These are phyloP conservation scores for Maccullochella peelii DNA, from an alignment of 2,113 vertebrate species.

Conservation along the genomic window DNA sequence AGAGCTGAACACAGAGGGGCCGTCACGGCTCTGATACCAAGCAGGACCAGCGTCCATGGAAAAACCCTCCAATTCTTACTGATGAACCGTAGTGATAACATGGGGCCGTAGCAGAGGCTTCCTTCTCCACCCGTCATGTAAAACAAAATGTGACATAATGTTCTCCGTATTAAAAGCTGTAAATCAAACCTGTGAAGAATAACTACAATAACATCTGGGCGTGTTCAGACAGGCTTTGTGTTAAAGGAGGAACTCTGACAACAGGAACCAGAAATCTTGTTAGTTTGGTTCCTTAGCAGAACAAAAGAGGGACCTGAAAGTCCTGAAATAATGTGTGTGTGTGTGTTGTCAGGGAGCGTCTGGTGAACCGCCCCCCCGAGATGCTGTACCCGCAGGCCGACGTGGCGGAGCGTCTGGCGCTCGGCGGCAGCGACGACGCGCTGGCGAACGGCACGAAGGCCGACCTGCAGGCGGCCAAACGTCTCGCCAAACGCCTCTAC, in stretches of 20 bases:
- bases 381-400: conserved; percentile 87
- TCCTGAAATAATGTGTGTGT: conserved; percentile 16
- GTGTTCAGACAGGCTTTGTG: too few relatives aligned
- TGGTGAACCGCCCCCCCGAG: conserved; percentile 73
- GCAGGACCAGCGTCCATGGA: too few relatives aligned
- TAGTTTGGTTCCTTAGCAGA: neutral
- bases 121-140: too few relatives aligned
- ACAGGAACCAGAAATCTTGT: conserved; percentile 21
- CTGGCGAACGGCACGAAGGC: conserved; percentile 91
- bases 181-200: too few relatives aligned
- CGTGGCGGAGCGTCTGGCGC: conserved; percentile 88
- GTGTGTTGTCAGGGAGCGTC: conserved; percentile 73
- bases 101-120: too few relatives aligned
- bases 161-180: too few relatives aligned
- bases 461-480: conserved; percentile 92
- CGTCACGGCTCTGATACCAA: too few relatives aligned
- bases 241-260: conserved; percentile 18
- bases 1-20: too few relatives aligned
- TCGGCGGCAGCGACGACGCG: conserved; percentile 88
- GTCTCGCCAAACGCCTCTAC: conserved; percentile 94
- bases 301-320: conserved; percentile 28
- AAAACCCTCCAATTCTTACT: too few relatives aligned
- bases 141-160: too few relatives aligned
- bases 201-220: too few relatives aligned
- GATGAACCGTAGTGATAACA: too few relatives aligned